A percentile compares a stretch with the other conserved stretches of the same genome.
Evolutionary conservation across 2,113 vertebrate genomes (phyloP).

Genomic region (Entomyzon cyanotis): DNA sequence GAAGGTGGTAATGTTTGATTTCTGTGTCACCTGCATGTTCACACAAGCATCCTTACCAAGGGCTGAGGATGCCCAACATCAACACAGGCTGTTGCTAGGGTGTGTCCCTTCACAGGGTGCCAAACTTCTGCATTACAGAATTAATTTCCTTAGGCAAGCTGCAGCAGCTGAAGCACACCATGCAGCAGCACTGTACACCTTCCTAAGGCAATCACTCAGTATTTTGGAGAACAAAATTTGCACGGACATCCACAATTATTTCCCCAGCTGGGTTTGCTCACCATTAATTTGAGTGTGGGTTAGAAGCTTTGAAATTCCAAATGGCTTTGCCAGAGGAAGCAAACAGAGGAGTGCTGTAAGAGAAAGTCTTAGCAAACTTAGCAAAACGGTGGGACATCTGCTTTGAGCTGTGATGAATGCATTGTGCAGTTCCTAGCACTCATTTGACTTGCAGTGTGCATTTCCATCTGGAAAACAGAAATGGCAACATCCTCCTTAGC

Average conservation of each 20-base stretch:
- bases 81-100: background rate
- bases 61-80: background rate
- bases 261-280: background rate
- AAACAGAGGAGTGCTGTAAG: background rate
- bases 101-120: background rate
- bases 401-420: background rate
- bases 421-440: background rate
- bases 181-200: background rate
- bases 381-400: background rate
- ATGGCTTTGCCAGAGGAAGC: background rate
- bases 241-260: background rate
- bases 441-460: background rate
- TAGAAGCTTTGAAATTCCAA: background rate
- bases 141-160: background rate
- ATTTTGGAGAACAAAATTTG: background rate
- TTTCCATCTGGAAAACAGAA: background rate
- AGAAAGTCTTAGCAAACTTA: background rate
- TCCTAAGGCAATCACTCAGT: background rate
- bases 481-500: background rate
- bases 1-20: background rate
- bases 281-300: no score
- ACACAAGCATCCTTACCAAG: background rate
- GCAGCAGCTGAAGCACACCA: background rate
- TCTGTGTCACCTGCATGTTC: background rate
- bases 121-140: background rate